Conservation (phyloP, 2,888 invertebrate genomes). For the Rhodophaea formosa region DNA sequence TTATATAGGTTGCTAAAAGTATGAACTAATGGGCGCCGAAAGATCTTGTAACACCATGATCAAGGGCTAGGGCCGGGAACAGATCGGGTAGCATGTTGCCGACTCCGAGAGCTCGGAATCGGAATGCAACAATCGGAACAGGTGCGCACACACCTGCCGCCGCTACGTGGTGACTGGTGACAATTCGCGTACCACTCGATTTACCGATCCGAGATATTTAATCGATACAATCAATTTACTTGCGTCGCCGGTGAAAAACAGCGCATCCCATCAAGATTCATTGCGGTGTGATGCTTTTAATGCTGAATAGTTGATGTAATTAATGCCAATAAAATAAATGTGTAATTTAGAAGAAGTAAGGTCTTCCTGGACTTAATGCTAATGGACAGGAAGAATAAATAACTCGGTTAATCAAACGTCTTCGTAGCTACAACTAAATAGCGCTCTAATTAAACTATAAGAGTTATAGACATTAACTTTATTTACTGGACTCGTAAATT, state of each 20-base stretch:
- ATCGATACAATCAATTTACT: conserved; percentile 19
- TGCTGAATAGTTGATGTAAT: conserved; percentile 12
- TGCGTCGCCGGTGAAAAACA: conserved; percentile 16
- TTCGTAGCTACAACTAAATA: too few relatives aligned
- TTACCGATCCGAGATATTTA: conserved; percentile 25
- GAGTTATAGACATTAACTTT: neutral
- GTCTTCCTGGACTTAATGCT: conserved; percentile 7
- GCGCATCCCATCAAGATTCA: conserved; percentile 16
- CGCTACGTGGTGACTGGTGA: conserved; percentile 28
- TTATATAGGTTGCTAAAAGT: too few relatives aligned
- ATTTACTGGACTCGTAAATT: too few relatives aligned
- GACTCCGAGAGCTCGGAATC: conserved; percentile 43
- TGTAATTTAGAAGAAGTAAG: conserved; percentile 6
- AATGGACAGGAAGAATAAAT: conserved; percentile 10
- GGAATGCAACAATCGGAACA: conserved; percentile 63
- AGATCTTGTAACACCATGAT: too few relatives aligned
- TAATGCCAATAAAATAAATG: conserved; percentile 15
- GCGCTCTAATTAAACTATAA: neutral
- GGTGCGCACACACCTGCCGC: conserved; percentile 70
- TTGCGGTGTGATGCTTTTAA: neutral
- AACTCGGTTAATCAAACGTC: conserved; percentile 1
- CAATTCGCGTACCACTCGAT: conserved; percentile 39
- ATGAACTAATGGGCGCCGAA: too few relatives aligned
- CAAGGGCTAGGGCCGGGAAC: too few relatives aligned
- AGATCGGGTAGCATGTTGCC: conserved; percentile 4